phyloP scores from a whole-genome alignment of 2,888 invertebrate genomes.

The Noctua comes region DNA sequence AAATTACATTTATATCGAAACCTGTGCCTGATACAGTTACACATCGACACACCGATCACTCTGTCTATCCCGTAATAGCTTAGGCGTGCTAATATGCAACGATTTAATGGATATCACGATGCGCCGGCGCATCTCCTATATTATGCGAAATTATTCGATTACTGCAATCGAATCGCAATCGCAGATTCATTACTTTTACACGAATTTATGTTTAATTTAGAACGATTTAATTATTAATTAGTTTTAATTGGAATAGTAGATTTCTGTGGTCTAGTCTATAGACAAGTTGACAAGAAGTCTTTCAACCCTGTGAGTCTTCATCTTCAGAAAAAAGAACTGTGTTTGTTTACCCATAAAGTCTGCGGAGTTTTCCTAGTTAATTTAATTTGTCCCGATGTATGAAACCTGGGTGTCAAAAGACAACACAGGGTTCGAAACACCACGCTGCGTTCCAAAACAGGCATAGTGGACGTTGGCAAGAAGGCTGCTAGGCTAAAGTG shows the following conservation, averaged over 20 bases:
- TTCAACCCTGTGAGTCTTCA: too few species aligned
- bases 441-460: too few species aligned
- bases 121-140: constrained; percentile 27
- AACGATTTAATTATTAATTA: constrained; percentile 16
- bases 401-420: too few species aligned
- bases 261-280: neutral
- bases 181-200: constrained; percentile 54
- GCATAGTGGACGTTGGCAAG: too few species aligned
- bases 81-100: constrained; percentile 55
- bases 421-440: too few species aligned
- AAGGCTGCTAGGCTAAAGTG: too few species aligned
- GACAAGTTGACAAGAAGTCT: neutral
- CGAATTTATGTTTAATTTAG: constrained; percentile 29
- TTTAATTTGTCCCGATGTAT: too few species aligned
- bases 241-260: constrained; percentile 25
- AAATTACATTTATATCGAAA: constrained; percentile 33
- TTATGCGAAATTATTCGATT: constrained; percentile 62
- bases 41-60: constrained; percentile 31
- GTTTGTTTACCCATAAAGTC: too few species aligned
- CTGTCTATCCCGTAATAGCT: constrained; percentile 47
- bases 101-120: constrained; percentile 60
- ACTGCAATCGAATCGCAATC: constrained; percentile 55
- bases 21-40: constrained; percentile 41
- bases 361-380: too few species aligned
- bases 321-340: too few species aligned